Percentiles rank a stretch among this genome's conserved stretches.
phyloP scores from a whole-genome alignment of 2,113 vertebrate genomes.

The Centropus bengalensis region DNA sequence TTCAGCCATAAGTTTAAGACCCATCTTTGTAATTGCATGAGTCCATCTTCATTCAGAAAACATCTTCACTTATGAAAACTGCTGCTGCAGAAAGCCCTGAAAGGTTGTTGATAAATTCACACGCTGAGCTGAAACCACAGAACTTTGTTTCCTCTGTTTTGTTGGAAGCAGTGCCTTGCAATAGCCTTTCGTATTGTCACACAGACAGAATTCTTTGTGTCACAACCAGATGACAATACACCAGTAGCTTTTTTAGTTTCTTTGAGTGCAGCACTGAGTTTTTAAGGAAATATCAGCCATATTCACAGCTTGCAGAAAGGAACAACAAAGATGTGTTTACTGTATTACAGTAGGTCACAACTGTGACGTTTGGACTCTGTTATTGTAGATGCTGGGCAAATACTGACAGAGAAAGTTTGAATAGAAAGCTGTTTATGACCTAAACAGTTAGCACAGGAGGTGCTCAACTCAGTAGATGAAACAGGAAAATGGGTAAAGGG shows the following conservation, averaged over 20 bases:
- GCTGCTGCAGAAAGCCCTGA: not conserved
- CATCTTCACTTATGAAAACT: not conserved
- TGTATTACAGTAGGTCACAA: not conserved
- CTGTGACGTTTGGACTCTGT: not conserved
- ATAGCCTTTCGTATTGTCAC: not conserved
- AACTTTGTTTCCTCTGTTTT: not conserved
- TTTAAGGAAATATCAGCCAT: not conserved
- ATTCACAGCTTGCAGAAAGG: not conserved
- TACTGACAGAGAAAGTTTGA: not conserved
- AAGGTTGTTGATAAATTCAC: not conserved
- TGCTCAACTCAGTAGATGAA: not conserved
- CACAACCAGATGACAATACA: not conserved
- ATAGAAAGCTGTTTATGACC: not conserved
- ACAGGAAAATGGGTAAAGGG: not conserved
- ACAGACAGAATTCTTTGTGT: not conserved
- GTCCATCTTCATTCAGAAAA: constrained; percentile 5
- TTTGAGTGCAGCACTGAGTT: not conserved
- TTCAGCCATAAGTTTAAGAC: constrained; percentile 2
- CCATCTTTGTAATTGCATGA: not conserved
- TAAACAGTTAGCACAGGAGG: not conserved
- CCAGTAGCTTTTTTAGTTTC: not conserved
- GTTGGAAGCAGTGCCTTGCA: not conserved
- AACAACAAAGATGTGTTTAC: not conserved
- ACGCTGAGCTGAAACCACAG: not conserved
- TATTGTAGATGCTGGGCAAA: not conserved